phyloP scores from a whole-genome alignment of 2,888 invertebrate species.

The Ichneumoninae sp. region DNA sequence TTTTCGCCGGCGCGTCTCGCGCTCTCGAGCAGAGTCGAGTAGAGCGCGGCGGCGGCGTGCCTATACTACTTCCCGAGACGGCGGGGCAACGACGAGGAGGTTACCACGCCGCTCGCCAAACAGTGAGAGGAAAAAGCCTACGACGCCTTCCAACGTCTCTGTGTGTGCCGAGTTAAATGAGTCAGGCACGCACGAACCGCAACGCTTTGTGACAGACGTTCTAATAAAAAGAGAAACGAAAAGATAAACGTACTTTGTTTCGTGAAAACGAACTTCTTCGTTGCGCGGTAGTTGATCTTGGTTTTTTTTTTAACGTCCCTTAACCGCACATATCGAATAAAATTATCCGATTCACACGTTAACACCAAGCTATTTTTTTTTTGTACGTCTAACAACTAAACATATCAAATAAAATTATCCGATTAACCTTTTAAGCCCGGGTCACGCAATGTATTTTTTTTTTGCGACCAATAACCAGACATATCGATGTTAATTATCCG shows the following conservation, averaged over 20 bases:
- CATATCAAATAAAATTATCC: background rate
- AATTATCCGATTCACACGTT: no score
- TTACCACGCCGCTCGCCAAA: constrained; percentile 46
- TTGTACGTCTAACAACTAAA: background rate
- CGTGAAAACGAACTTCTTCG: constrained; percentile 21
- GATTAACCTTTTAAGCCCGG: background rate
- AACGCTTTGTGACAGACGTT: constrained; percentile 17
- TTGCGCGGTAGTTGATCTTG: background rate
- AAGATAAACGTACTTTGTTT: constrained; percentile 33
- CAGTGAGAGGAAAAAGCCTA: constrained; percentile 41
- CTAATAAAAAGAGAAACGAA: background rate
- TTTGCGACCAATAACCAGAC: background rate
- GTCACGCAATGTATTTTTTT: background rate
- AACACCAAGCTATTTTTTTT: background rate
- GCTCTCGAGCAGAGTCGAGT: constrained; percentile 49
- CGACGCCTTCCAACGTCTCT: background rate
- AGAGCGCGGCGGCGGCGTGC: constrained; percentile 45
- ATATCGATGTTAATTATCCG: background rate
- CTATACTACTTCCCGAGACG: constrained; percentile 58
- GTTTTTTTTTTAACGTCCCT: background rate
- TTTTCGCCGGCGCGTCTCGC: constrained; percentile 57
- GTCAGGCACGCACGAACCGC: constrained; percentile 24
- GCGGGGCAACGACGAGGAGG: constrained; percentile 43
- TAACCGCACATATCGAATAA: background rate
- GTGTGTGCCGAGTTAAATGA: constrained; percentile 27